Evolutionary conservation across 2,888 invertebrate genomes (phyloP).

Genomic region (Sylvicola fuscatus): DNA sequence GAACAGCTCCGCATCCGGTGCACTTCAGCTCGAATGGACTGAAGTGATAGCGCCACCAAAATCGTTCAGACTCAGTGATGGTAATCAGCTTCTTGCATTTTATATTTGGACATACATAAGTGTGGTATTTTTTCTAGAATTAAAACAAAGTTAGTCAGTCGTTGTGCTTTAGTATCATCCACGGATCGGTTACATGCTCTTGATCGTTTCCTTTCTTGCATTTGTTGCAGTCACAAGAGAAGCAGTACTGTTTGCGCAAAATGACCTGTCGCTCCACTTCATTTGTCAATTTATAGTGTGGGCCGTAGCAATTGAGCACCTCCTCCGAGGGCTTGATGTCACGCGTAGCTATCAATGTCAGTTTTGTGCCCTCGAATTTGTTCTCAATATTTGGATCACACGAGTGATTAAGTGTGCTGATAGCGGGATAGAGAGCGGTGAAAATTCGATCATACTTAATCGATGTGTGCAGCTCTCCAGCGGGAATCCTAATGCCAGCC

Average conservation of each 20-base stretch:
- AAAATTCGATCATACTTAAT: slow-evolving; percentile 31
- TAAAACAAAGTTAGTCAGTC: too few species aligned
- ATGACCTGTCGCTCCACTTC: slow-evolving; percentile 35
- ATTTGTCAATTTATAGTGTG: slow-evolving; percentile 44
- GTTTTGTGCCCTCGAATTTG: slow-evolving; percentile 45
- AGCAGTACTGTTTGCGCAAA: slow-evolving; percentile 52
- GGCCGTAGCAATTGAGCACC: slow-evolving; percentile 71
- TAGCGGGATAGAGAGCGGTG: slow-evolving; percentile 67
- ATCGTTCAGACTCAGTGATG: too few species aligned
- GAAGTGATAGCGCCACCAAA: too few species aligned
- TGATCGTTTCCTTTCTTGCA: slow-evolving; percentile 26
- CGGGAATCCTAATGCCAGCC: slow-evolving; percentile 8
- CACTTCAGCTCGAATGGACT: too few species aligned
- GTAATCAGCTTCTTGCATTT: background rate
- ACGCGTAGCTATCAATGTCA: slow-evolving; percentile 47
- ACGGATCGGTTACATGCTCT: too few species aligned
- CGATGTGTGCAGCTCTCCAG: slow-evolving; percentile 14
- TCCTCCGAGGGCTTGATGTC: slow-evolving; percentile 44
- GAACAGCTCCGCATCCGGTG: too few species aligned
- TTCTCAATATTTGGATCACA: slow-evolving; percentile 67
- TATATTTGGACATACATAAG: slow-evolving; percentile 1
- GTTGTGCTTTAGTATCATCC: too few species aligned
- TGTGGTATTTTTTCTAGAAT: background rate
- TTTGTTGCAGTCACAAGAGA: slow-evolving; percentile 52
- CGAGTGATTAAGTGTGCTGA: slow-evolving; percentile 85